Evolutionary conservation across 1,140 invertebrate genomes (phyloP), one percentile per base, ranked within the genome.

Genomic region (Euura saliciscinereae): DNA sequence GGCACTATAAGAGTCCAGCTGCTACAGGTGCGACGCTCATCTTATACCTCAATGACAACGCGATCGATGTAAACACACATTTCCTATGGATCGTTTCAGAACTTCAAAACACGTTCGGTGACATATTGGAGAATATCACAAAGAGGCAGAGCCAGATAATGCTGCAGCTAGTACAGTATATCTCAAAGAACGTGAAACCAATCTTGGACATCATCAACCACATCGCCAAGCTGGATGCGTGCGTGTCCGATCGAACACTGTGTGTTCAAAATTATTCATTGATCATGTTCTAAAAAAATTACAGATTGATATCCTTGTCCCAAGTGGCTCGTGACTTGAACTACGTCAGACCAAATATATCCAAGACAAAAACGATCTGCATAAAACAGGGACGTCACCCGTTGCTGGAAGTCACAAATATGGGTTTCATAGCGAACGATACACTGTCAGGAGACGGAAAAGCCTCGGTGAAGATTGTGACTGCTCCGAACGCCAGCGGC

Each of bases 401-500:
- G 1, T 83, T 98, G 6, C 90, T 94, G 75, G 93, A 96, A 80
- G 78, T 93, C 28, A 89, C 89, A 51, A 88, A 90, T 43, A 86
- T 89, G 66, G 89, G 89, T 71, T 96, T 93, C 83, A 92, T 97
- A 2, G 88, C 94, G 0, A 97, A 97, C 84, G 90, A 93, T 78
- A 90, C 90, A 2, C 77, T 84, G 65, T 93, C 92, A 65, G 90
- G 89, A 10, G 79, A 82, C 2, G 80, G 81, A 4, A 77, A 86
- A 6, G 89, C 90, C 8, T 89, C 90, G 71, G 89, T 97, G 2
- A 95, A 95, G 81, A 89, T 98, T 44, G 80, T 98, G 10, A 96
- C 95, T 2, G 95, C 96, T 1, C 95, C 96, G 1, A 98, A 98
- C 86, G 91, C 95, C 6, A 95, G 95, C 82, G 97, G 97, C 1